phyloP scores from a whole-genome alignment of 2,888 invertebrate genomes.

The Leptinotarsa rubiginosa region DNA sequence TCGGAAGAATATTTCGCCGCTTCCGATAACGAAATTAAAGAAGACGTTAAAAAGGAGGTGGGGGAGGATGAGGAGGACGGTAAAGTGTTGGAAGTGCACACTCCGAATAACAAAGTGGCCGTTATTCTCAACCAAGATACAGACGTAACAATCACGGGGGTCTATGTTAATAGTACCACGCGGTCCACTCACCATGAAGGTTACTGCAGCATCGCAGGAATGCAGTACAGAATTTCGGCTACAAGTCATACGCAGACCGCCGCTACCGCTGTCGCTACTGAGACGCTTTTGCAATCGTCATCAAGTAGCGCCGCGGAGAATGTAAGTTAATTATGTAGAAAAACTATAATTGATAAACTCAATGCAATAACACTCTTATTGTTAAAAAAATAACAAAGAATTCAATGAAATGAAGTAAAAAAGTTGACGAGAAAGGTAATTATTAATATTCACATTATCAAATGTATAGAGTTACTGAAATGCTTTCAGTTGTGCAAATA shows the following conservation, averaged over 20 bases:
- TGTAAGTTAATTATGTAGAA: constrained; percentile 56
- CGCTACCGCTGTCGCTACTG: constrained; percentile 82
- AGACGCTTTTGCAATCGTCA: constrained; percentile 66
- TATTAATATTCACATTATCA: too few relatives aligned
- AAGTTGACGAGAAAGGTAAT: too few relatives aligned
- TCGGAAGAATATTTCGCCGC: constrained; percentile 68
- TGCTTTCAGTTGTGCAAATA: too few relatives aligned
- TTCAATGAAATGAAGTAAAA: too few relatives aligned
- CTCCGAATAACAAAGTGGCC: constrained; percentile 73
- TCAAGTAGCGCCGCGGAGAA: constrained; percentile 61
- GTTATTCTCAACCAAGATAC: constrained; percentile 88
- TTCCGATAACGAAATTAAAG: constrained; percentile 65
- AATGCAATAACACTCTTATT: too few relatives aligned
- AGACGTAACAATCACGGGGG: constrained; percentile 88
- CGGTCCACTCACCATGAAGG: constrained; percentile 83
- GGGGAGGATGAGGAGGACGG: constrained; percentile 65
- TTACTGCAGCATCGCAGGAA: constrained; percentile 84
- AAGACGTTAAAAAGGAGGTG: constrained; percentile 68
- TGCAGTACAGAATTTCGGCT: constrained; percentile 90
- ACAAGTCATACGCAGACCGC: constrained; percentile 89
- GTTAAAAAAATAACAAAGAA: too few relatives aligned
- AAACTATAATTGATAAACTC: too few relatives aligned
- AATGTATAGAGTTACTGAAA: too few relatives aligned
- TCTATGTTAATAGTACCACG: constrained; percentile 82
- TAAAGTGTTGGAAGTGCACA: constrained; percentile 62